Conservation (phyloP, 2,888 invertebrate genomes). For the Hirtodrosophila cameraria region DNA sequence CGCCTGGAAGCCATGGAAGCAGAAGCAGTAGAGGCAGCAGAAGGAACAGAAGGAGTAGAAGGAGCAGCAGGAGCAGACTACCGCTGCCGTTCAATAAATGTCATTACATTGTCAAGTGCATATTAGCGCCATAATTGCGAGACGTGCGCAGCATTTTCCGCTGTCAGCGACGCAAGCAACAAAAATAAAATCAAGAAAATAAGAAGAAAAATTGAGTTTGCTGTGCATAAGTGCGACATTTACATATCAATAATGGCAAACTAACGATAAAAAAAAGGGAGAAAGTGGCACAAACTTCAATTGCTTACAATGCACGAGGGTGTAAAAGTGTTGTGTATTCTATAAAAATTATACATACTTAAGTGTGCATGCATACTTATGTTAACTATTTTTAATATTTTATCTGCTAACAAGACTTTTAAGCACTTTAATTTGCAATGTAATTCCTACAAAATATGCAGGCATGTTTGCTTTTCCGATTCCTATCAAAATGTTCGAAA, state of each 20-base stretch:
- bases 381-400: too few relatives aligned
- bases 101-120: slow-evolving; percentile 78
- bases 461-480: too few relatives aligned
- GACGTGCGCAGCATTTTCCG: slow-evolving; percentile 67
- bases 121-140: slow-evolving; percentile 75
- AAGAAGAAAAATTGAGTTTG: slow-evolving; percentile 31
- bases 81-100: slow-evolving; percentile 68
- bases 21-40: slow-evolving; percentile 5
- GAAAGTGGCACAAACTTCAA: too few relatives aligned
- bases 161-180: slow-evolving; percentile 1
- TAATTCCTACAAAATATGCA: too few relatives aligned
- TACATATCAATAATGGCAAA: slow-evolving; percentile 53
- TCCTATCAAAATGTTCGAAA: too few relatives aligned
- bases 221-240: slow-evolving; percentile 44
- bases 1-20: slow-evolving; percentile 16
- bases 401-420: too few relatives aligned
- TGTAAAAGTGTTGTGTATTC: too few relatives aligned
- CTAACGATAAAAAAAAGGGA: slow-evolving; percentile 22
- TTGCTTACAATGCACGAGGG: too few relatives aligned
- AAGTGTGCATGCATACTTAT: too few relatives aligned
- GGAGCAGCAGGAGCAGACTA: slow-evolving; percentile 7
- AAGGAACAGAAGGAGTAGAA: slow-evolving; percentile 10
- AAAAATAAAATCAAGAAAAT: slow-evolving; percentile 10
- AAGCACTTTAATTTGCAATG: too few relatives aligned
- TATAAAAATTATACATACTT: too few relatives aligned